Evolutionary conservation across 2,888 invertebrate genomes (phyloP), one percentile per base, ranked within the genome.

Genomic region (Steinernema hermaphroditum): DNA sequence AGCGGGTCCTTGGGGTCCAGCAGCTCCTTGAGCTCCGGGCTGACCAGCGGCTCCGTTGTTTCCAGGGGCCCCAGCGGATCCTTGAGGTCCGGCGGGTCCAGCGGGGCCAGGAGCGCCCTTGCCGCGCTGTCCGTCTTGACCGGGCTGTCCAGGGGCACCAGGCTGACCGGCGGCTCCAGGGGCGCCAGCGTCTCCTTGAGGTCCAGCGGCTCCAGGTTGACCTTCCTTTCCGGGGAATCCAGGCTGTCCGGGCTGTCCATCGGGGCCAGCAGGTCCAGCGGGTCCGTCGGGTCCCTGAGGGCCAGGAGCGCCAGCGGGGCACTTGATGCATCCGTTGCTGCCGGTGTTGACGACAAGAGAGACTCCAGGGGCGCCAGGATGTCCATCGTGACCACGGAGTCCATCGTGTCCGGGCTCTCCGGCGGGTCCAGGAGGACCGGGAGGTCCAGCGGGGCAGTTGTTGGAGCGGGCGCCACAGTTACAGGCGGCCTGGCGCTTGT

Each of bases 41-140:
- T 22, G 71, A 29, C 73, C 75, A 24, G 54, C 71, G 22, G 22
- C 29, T 68, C 83, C 83, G 72, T 83, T 80, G 27, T 68, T 41
- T 78, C 83, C 81, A 57, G 76, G 77, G 19, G 76, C 71, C 73
- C 78, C 82, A 19, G 82, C 76, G 68, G 80, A 78, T 75, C 82
- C 82, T 50, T 78, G 77, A 22, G 76, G 74, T 75, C 83, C 83
- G 69, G 74, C 79, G 78, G 32, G 78, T 79, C 74, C 83, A 78
- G 74, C 78, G 24, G 32, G 19, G n/a, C 68, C 68, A 2, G 68
- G 68, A 19, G 37, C 41, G n/a, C 68, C 68, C 43, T 68, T 68
- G 1, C 68, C 29, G 1, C 22, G 24, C 19, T 37, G 37, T 27
- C 68, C 68, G 24, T 68, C 32, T 19, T 68, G 41, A 12, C 68